Percentiles rank a stretch among this genome's conserved stretches.
phyloP scores from a whole-genome alignment of 2,113 vertebrate species.

The Montifringilla adamsi region DNA sequence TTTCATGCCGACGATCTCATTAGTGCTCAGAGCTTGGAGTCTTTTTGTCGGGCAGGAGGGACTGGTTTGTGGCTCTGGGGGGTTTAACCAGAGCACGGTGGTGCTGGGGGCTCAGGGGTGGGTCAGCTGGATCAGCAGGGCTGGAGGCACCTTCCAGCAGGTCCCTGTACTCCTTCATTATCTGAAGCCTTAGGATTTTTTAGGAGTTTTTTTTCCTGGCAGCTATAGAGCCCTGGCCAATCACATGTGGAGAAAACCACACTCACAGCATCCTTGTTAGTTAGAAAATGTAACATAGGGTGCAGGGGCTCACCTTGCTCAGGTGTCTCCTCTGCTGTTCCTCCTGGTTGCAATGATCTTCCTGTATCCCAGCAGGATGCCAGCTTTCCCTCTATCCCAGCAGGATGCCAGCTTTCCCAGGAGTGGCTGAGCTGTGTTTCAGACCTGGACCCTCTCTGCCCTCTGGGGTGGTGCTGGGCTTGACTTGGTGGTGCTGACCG shows the following conservation, averaged over 20 bases:
- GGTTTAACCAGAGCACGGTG: neutral
- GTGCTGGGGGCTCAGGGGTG: rapidly evolving
- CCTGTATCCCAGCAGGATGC: neutral
- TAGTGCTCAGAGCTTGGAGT: neutral
- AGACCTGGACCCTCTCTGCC: neutral
- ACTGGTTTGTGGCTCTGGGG: neutral
- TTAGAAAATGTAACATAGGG: neutral
- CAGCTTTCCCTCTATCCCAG: neutral
- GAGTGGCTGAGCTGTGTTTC: neutral
- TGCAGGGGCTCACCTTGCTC: neutral
- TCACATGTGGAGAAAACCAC: neutral
- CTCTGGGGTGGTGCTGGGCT: neutral
- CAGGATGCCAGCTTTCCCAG: neutral
- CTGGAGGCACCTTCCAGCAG: neutral
- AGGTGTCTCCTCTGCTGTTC: neutral
- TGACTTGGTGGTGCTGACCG: rapidly evolving
- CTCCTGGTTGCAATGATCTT: neutral
- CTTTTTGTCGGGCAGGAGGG: neutral
- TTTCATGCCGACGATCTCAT: rapidly evolving
- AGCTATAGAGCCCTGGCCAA: neutral
- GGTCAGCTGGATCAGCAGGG: neutral
- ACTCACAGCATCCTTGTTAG: neutral
- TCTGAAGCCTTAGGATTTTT: neutral
- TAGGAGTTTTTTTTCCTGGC: neutral
- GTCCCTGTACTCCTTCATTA: neutral